Base-by-base conservation (phyloP, 1,140 invertebrate species). In the Thaumatotibia leucotreta region DNA sequence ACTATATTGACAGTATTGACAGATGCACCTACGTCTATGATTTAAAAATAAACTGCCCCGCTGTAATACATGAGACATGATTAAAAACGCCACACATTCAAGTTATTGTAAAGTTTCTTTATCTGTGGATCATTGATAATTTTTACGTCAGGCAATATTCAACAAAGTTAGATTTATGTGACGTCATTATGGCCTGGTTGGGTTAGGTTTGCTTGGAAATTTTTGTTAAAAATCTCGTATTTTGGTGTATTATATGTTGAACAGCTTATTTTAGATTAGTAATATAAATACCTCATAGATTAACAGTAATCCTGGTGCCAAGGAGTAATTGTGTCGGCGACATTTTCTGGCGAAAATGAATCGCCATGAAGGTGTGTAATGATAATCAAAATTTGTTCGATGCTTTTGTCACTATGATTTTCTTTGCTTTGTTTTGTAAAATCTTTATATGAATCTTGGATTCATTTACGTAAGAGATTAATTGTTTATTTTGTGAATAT, bases 351-450 rank as follows among this genome's bases (percentile, higher is more conserved):
- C 92, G 92, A 94, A 94, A 94, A 96, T 96, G 95, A 95, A 94
- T 94, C 94, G 94, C 93, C 95, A 96, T 94, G 95, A 96, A 94
- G 95, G 95, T 95, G 93, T 92, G 93, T 87, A 91, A 90, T 91
- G 89, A 91, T 91, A 90, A 92, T 92, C 88, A 91, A 90, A 90
- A 89, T 86, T 91, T 91, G 83, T 89, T 82, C 79, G 80, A 88
- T 85, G 84, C 86, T 91, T 79, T 91, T 91, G 88, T 89, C 84
- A 88, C 70, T 74, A 70, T 77, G 75, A 77, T 77, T 83, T 85
- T 83, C 72, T 80, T 81, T 73, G 67, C 69, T 58, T 58, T 58
- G 52, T 58, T 58, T 58, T 27, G 24, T 58, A 58, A 58, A 17
- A 58, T 58, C 5, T 63, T 49, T 31, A 22, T 39, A 17, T 24